Evolutionary conservation across 2,888 invertebrate species (phyloP), one percentile per base, ranked within the genome.

Genomic region (Coleophora flavipennella): DNA sequence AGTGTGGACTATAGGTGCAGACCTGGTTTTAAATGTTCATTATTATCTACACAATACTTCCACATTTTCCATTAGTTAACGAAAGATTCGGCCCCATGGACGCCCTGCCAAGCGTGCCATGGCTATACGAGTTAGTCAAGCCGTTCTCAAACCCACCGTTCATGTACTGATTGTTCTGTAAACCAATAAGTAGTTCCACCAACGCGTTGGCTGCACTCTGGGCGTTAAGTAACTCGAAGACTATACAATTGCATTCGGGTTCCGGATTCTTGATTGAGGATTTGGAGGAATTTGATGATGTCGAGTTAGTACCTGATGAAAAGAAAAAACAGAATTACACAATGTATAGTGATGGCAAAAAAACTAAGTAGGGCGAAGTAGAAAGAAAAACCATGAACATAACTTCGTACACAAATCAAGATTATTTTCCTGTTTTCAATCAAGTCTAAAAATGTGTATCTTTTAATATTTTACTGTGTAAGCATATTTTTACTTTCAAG

Each of bases 151-250:
- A 72, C 0, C 79, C 80, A 27, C 60, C 63, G 41, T 77, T 81
- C 59, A 77, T 69, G 44, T 79, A 85, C 35, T 85, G 84, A 46
- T 79, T 85, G 44, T 79, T 84, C 41, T 85, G 85, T 1, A 85
- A 49, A 0, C 80, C 79, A 13, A 85, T 77, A 0, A 85, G 58
- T 0, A 85, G 57, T 6, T 85, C 85, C 0, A 85, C 81, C 0
- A 85, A 47, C 0, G 85, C 83, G 49, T 85, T 85, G 9, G 76
- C 68, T 0, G 85, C 76, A 43, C 72, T 72, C 33, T 83, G 80
- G 0, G 83, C 79, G 62, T 77, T 83, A 0, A 85, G 54, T 0
- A 85, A 45, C 41, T 84, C 83, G 49, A 79, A 79, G 8, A 85
- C 69, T 8, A 84, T 70, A 50, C 85, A 85, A 45, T 85, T 81